Evolutionary conservation across 1,140 invertebrate genomes (phyloP).

Genomic region (Bilobella aurantiaca): DNA sequence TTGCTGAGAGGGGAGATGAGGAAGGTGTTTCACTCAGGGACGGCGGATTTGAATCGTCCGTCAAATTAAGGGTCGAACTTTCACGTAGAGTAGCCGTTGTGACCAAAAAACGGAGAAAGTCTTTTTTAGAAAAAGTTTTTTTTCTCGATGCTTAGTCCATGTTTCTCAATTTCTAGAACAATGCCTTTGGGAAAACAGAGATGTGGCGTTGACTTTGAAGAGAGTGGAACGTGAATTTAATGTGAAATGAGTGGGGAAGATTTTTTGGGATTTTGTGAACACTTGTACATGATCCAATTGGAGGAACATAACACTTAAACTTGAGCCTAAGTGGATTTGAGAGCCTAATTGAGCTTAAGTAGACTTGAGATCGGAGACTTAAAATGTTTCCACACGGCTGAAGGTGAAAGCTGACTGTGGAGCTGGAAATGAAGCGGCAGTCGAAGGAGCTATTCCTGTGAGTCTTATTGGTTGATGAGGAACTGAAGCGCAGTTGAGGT

Average conservation of each 20-base stretch:
- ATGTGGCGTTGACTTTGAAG: background rate
- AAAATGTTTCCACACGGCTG: conserved; percentile 1
- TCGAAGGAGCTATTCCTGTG: background rate
- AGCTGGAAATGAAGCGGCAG: background rate
- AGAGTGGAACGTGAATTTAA: too few species aligned
- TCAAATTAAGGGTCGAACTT: conserved; percentile 33
- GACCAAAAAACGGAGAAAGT: conserved; percentile 11
- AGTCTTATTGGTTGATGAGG: too few species aligned
- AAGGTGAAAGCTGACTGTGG: background rate
- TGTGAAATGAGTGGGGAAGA: too few species aligned
- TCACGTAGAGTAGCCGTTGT: conserved; percentile 35
- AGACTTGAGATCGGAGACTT: background rate
- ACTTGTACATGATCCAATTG: too few species aligned
- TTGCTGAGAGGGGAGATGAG: conserved; percentile 31
- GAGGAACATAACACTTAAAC: background rate
- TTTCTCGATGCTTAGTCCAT: too few species aligned
- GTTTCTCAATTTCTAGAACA: background rate
- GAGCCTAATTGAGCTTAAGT: background rate
- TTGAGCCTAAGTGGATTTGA: background rate
- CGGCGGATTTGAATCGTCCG: conserved; percentile 36
- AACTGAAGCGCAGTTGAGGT: too few species aligned
- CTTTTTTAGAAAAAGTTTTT: too few species aligned
- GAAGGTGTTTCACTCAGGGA: conserved; percentile 33
- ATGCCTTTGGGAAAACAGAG: background rate
- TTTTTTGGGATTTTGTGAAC: too few species aligned